These are phyloP conservation scores for Sarcophilus harrisii DNA, from an alignment of 2,797 vertebrate species.

Conservation along the genomic window DNA sequence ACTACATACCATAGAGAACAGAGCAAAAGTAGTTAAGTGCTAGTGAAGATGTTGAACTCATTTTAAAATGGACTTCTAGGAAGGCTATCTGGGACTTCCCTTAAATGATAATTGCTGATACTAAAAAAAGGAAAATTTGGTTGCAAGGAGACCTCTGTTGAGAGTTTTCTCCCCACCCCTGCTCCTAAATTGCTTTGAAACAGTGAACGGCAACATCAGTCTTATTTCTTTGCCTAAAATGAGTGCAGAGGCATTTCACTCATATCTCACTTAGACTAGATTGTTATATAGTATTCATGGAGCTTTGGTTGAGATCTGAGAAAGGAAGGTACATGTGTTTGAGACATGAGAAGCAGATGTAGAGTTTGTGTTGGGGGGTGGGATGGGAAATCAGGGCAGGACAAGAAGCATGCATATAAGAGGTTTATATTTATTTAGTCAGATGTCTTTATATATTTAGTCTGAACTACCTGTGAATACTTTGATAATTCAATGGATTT, in stretches of 20 bases:
- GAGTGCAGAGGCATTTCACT: slow-evolving; percentile 64
- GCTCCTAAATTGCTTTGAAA: slow-evolving; percentile 51
- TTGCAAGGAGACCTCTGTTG: slow-evolving; percentile 23
- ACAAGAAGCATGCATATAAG: neutral
- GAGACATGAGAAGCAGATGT: neutral
- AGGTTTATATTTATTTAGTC: neutral
- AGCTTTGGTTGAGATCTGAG: slow-evolving; percentile 51
- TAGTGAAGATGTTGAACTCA: neutral
- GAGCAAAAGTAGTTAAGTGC: accelerated
- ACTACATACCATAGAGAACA: neutral
- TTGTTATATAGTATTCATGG: slow-evolving; percentile 36
- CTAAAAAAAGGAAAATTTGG: slow-evolving; percentile 39
- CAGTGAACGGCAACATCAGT: slow-evolving; percentile 43
- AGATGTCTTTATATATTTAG: slow-evolving; percentile 28
- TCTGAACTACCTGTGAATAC: slow-evolving; percentile 11
- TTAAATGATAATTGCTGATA: slow-evolving; percentile 9
- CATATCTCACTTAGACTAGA: neutral
- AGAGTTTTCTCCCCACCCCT: slow-evolving; percentile 20
- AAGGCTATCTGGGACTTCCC: slow-evolving; percentile 35
- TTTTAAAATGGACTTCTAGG: slow-evolving; percentile 18
- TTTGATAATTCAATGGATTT: neutral
- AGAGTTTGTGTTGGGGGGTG: neutral
- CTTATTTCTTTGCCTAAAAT: slow-evolving; percentile 18
- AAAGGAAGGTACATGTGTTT: slow-evolving; percentile 7
- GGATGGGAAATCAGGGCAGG: neutral